phyloP scores from a whole-genome alignment of 2,113 vertebrate species.

The Cyanocitta stelleri region DNA sequence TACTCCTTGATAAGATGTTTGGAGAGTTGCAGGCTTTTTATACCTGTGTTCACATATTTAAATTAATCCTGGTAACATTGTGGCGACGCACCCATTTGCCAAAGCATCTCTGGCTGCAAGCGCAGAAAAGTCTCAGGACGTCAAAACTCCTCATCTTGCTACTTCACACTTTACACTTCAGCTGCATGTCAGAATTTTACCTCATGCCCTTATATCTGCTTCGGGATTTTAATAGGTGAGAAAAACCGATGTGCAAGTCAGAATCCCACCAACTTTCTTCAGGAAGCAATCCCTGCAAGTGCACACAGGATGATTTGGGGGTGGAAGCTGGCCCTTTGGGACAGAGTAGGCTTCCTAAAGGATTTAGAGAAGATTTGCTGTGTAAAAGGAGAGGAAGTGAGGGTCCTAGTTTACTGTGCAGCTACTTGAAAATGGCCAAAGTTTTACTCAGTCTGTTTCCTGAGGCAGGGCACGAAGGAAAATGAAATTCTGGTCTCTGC shows the following conservation, averaged over 20 bases:
- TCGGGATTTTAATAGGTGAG: neutral
- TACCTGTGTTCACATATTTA: neutral
- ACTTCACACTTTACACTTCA: neutral
- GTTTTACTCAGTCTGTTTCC: neutral
- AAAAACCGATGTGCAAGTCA: neutral
- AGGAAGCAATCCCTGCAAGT: neutral
- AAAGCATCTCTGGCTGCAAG: neutral
- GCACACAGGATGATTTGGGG: neutral
- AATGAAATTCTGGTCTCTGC: neutral
- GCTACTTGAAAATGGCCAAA: neutral
- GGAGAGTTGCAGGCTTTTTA: neutral
- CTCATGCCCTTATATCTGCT: neutral
- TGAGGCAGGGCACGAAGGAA: neutral
- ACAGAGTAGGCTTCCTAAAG: neutral
- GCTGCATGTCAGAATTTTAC: neutral
- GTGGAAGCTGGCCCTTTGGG: neutral
- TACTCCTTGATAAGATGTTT: neutral
- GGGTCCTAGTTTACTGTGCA: neutral
- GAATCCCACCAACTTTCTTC: neutral
- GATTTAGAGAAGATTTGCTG: neutral
- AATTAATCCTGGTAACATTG: neutral
- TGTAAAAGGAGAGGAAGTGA: neutral
- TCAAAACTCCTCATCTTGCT: neutral
- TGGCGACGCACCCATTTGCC: fast-evolving
- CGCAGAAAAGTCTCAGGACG: neutral